Conservation (phyloP, 2,797 vertebrate species). For the Sebastes ruberrimus region DNA sequence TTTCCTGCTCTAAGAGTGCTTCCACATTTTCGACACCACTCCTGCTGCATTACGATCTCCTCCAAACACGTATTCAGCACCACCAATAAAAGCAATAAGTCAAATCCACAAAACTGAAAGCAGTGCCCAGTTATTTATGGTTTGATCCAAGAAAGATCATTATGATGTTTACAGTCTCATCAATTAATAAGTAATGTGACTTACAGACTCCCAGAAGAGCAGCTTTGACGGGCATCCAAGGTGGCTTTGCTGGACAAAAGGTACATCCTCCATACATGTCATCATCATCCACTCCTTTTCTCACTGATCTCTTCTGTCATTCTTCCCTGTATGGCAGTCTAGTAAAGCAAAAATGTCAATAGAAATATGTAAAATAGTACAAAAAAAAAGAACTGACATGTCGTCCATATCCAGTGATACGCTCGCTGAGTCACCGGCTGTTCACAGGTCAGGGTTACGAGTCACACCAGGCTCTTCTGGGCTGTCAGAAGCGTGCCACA, state of each 20-base stretch:
- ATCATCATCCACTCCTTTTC: background rate
- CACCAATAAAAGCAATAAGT: background rate
- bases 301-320: background rate
- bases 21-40: background rate
- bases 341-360: constrained; percentile 20
- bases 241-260: constrained; percentile 8
- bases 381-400: background rate
- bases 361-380: constrained; percentile 24
- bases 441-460: background rate
- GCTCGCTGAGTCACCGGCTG: background rate
- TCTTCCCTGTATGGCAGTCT: constrained; percentile 32
- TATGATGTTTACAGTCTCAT: background rate
- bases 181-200: background rate
- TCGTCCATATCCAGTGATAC: background rate
- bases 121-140: background rate
- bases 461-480: background rate
- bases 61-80: background rate
- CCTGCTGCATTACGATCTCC: background rate
- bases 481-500: constrained; percentile 69
- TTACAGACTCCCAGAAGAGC: background rate
- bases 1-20: background rate
- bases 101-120: background rate
- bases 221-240: background rate
- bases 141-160: constrained; percentile 9
- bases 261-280: background rate